These are phyloP conservation scores for Hippoglossus hippoglossus DNA, from an alignment of 2,797 vertebrate genomes.

Conservation along the genomic window DNA sequence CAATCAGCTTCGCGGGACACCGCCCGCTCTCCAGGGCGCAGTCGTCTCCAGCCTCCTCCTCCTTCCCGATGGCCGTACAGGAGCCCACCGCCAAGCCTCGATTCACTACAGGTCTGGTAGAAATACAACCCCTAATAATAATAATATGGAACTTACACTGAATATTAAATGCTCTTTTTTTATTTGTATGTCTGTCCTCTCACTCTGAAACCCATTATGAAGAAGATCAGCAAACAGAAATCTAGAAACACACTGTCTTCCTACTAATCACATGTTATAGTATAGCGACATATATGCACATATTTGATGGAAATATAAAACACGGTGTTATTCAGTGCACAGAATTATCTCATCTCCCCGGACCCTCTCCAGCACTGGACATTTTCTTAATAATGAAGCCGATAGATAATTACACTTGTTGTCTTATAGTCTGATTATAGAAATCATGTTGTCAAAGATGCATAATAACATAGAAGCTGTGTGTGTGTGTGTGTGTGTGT, in stretches of 20 bases:
- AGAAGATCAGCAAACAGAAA: background rate
- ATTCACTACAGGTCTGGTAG: conserved; percentile 92
- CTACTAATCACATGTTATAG: conserved; percentile 16
- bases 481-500: conserved; percentile 25
- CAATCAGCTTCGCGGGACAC: conserved; percentile 62
- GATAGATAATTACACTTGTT: too few species aligned
- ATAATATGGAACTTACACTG: background rate
- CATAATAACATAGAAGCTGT: conserved; percentile 3
- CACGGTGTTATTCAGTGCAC: background rate
- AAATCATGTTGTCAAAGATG: too few species aligned
- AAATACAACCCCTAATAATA: background rate
- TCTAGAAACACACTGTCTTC: conserved; percentile 5
- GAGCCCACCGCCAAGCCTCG: conserved; percentile 91
- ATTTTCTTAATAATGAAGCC: too few species aligned
- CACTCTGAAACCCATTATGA: background rate
- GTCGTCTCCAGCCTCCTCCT: conserved; percentile 94
- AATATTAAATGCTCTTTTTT: background rate
- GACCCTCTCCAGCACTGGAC: too few species aligned
- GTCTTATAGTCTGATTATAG: too few species aligned
- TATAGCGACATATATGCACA: background rate
- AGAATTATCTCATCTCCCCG: too few species aligned
- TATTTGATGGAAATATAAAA: too few species aligned
- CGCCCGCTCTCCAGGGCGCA: conserved; percentile 94
- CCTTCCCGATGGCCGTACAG: conserved; percentile 91
- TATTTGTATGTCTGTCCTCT: background rate